Base-by-base conservation (phyloP, 2,888 invertebrate genomes). In the Dryomyza anilis region DNA sequence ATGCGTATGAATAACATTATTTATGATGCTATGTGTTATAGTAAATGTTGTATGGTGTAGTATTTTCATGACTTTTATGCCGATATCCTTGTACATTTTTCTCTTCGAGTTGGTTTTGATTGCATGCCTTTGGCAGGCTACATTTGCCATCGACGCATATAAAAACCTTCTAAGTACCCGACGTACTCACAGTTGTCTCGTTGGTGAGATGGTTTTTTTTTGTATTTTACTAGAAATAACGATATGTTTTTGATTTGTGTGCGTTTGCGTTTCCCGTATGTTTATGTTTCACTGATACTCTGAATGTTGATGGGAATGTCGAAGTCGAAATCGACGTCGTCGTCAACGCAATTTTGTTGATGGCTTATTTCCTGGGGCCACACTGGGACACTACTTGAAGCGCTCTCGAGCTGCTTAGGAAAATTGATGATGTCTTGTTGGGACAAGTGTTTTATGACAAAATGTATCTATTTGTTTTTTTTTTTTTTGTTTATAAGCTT, bases 1-100 rank as follows among this genome's bases (percentile, higher is more conserved):
- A 67, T 66, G 69, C 69, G 66, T 68, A 67, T 68, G 65, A 71
- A 70, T 67, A 67, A 69, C 68, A 68, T 70, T 67, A 70, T 69
- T 71, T 71, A 65, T 66, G 64, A 52, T 64, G 55, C 7, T 16
- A 8, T 43, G 16, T 43, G 16, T 43, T n/a, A 16, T 1, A 8
- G 43, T 43, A 8, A 16, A 12, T 43, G 27, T n/a, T n/a, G n/a
- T n/a, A n/a, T n/a, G n/a, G n/a, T n/a, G n/a, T n/a, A n/a, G n/a
- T n/a, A n/a, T n/a, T n/a, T n/a, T n/a, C n/a, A n/a, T n/a, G n/a
- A n/a, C n/a, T n/a, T n/a, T n/a, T n/a, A n/a, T n/a, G n/a, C n/a
- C n/a, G n/a, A n/a, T n/a, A n/a, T n/a, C n/a, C n/a, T n/a, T n/a
- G n/a, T n/a, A n/a, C 14, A 23, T 30, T 10, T 30, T 29, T n/a